Evolutionary conservation across 1,140 invertebrate genomes (phyloP).

Genomic region (Chlorops oryzae): DNA sequence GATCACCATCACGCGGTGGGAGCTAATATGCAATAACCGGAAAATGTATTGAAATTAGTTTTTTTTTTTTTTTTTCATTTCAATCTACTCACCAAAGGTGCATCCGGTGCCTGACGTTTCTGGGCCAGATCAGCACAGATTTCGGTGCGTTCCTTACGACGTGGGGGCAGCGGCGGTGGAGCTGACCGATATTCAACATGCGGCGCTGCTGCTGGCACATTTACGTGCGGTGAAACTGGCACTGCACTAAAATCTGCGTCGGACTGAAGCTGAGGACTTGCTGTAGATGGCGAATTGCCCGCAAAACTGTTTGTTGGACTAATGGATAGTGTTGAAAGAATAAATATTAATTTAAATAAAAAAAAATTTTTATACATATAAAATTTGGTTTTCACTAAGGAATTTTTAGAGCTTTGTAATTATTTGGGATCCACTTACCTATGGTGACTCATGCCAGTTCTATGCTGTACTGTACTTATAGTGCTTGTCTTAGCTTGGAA

Average conservation of each 20-base stretch:
- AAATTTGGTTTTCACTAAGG: too few species aligned
- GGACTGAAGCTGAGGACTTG: conserved; percentile 27
- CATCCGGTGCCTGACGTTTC: conserved; percentile 45
- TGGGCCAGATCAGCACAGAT: conserved; percentile 42
- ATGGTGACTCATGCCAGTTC: conserved; percentile 3
- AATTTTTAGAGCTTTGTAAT: too few species aligned
- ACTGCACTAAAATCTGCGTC: conserved; percentile 15
- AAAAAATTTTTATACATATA: too few species aligned
- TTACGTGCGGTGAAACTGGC: conserved; percentile 46
- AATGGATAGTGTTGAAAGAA: too few species aligned
- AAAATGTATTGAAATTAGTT: neutral
- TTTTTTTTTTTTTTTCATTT: neutral
- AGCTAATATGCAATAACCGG: conserved; percentile 21
- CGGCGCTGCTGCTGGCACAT: conserved; percentile 38
- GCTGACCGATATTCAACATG: conserved; percentile 35
- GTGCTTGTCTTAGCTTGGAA: conserved; percentile 25
- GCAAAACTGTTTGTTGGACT: conserved; percentile 37
- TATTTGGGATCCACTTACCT: conserved; percentile 15
- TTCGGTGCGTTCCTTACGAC: conserved; percentile 42
- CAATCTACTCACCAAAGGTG: conserved; percentile 34
- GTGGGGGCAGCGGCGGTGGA: conserved; percentile 42
- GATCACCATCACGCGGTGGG: conserved; percentile 44
- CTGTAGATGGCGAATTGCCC: conserved; percentile 7
- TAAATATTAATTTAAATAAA: too few species aligned
- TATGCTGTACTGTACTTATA: conserved; percentile 2